Conservation (phyloP, 2,888 invertebrate species). For the Leptinotarsa peninsularis region DNA sequence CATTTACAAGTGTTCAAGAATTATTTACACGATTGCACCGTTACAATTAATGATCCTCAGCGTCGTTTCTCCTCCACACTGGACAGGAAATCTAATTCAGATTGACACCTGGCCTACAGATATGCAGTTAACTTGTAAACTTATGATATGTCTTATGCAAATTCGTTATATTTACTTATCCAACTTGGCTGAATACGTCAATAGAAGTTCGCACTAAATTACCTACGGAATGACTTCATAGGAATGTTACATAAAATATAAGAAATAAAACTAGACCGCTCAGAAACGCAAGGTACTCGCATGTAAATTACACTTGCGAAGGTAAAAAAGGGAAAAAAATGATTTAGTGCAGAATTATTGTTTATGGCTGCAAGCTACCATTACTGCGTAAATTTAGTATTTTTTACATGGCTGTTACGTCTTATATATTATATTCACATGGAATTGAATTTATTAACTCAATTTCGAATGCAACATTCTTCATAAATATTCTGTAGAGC, state of each 20-base stretch:
- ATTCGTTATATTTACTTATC: conserved; percentile 36
- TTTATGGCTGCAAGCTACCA: conserved; percentile 45
- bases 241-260: conserved; percentile 42
- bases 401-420: conserved; percentile 29
- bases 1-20: conserved; percentile 48
- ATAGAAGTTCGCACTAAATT: conserved; percentile 54
- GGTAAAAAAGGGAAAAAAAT: conserved; percentile 28
- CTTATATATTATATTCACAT: conserved; percentile 33
- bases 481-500: conserved; percentile 37
- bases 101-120: conserved; percentile 54
- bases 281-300: conserved; percentile 22
- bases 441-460: conserved; percentile 38
- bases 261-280: conserved; percentile 31
- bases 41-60: conserved; percentile 44
- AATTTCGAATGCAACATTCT: conserved; percentile 33
- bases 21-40: conserved; percentile 50
- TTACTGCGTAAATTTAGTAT: conserved; percentile 41
- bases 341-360: conserved; percentile 48
- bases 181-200: conserved; percentile 47
- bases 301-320: conserved; percentile 23
- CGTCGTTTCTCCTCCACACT: conserved; percentile 49
- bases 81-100: conserved; percentile 54
- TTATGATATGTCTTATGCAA: conserved; percentile 49
- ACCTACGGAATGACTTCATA: conserved; percentile 49
- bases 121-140: conserved; percentile 50